phyloP scores from a whole-genome alignment of 2,113 vertebrate species.

The Pongo pygmaeus region DNA sequence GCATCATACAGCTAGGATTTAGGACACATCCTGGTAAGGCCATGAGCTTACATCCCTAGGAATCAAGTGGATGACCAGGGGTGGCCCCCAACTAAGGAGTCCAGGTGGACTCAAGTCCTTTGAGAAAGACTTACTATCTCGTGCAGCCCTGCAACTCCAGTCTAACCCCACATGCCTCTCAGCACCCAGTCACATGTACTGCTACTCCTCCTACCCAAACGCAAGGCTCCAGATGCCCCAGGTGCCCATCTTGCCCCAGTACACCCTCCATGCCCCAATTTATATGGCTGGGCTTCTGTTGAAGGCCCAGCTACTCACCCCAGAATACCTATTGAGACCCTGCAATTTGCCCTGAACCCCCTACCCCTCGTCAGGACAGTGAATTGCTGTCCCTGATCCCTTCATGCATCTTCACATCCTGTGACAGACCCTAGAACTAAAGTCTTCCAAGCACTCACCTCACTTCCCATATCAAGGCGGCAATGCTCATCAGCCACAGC shows the following conservation, averaged over 20 bases:
- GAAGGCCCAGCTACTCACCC: not conserved
- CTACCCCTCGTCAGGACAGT: not conserved
- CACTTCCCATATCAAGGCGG: not conserved
- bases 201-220: not conserved
- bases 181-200: not conserved
- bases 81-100: not conserved
- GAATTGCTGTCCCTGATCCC: not conserved
- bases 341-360: not conserved
- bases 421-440: not conserved
- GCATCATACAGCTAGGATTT: not conserved
- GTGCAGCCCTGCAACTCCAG: not conserved
- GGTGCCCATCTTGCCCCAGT: not conserved
- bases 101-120: not conserved
- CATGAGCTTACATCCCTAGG: not conserved
- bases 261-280: not conserved
- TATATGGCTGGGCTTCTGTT: not conserved
- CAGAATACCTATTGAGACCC: not conserved
- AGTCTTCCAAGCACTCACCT: not conserved
- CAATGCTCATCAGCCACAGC: not conserved
- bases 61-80: not conserved
- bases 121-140: not conserved
- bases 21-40: not conserved
- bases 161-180: not conserved
- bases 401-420: slow-evolving; percentile 10
- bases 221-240: not conserved